These are phyloP conservation scores for Augiades crinisus DNA, from an alignment of 2,888 invertebrate genomes.

Conservation along the genomic window DNA sequence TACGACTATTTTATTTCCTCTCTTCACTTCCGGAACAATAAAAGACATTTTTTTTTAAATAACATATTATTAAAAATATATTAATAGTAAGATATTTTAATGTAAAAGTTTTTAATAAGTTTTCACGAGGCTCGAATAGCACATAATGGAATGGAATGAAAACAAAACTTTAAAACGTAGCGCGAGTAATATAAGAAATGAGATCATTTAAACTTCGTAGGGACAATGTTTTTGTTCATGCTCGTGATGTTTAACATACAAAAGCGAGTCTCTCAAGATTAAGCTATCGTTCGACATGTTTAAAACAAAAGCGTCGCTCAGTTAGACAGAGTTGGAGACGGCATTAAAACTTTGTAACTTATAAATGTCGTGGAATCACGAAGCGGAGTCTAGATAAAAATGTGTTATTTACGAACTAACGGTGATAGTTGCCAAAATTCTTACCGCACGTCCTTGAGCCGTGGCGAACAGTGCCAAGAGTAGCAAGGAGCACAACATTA, in stretches of 20 bases:
- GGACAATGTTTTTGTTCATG: background rate
- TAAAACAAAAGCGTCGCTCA: conserved; percentile 11
- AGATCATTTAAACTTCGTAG: background rate
- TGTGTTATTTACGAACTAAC: background rate
- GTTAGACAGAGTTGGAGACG: conserved; percentile 16
- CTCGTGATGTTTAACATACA: background rate
- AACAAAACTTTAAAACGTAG: background rate
- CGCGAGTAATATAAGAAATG: conserved; percentile 1
- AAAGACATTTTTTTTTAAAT: no score
- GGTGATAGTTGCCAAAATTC: conserved; percentile 38
- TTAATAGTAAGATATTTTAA: no score
- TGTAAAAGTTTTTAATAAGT: no score
- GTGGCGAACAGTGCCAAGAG: conserved; percentile 67
- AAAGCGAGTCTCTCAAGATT: conserved; percentile 3
- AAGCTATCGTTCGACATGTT: conserved; percentile 9
- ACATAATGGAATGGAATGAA: background rate
- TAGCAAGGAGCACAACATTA: conserved; percentile 65
- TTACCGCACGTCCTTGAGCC: conserved; percentile 77
- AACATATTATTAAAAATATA: no score
- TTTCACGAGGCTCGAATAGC: no score
- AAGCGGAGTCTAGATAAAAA: background rate
- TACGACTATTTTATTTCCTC: conserved; percentile 10
- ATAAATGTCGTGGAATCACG: background rate
- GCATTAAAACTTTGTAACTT: conserved; percentile 23
- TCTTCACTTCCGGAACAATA: background rate